Percentiles rank a stretch among this genome's conserved stretches.
Conservation (phyloP, 2,888 invertebrate species). For the Apamea epomidion region DNA sequence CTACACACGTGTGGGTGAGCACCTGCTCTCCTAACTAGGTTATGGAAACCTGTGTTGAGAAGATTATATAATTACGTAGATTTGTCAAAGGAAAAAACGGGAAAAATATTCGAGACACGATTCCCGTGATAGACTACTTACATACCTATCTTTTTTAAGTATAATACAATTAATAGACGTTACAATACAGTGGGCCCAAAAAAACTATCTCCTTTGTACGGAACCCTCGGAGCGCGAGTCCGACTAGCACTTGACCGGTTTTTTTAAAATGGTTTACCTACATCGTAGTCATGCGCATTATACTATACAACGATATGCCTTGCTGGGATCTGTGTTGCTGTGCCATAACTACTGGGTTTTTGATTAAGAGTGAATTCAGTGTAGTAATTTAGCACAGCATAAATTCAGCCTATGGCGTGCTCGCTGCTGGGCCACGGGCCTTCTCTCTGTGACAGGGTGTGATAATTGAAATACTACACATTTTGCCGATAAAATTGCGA, state of each 20-base stretch:
- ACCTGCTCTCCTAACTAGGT: too few relatives aligned
- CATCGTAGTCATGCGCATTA: neutral
- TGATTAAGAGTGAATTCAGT: neutral
- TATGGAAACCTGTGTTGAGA: too few relatives aligned
- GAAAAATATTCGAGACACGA: neutral
- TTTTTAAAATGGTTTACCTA: neutral
- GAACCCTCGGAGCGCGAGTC: neutral
- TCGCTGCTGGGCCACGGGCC: neutral
- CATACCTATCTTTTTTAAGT: neutral
- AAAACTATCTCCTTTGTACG: neutral
- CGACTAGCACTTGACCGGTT: neutral
- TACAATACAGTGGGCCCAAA: too few relatives aligned
- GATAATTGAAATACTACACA: neutral
- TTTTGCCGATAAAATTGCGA: neutral
- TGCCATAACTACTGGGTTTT: neutral
- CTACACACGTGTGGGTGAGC: too few relatives aligned
- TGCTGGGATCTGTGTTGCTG: neutral
- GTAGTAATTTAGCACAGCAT: neutral
- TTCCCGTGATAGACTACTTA: neutral
- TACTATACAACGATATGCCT: neutral
- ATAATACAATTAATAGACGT: too few relatives aligned
- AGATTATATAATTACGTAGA: too few relatives aligned
- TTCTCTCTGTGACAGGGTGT: neutral
- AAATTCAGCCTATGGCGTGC: neutral
- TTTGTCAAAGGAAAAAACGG: too few relatives aligned